A percentile compares a stretch with the other conserved stretches of the same genome.
Evolutionary conservation across 2,797 vertebrate species (phyloP).

Genomic region (Smutsia temminckii): DNA sequence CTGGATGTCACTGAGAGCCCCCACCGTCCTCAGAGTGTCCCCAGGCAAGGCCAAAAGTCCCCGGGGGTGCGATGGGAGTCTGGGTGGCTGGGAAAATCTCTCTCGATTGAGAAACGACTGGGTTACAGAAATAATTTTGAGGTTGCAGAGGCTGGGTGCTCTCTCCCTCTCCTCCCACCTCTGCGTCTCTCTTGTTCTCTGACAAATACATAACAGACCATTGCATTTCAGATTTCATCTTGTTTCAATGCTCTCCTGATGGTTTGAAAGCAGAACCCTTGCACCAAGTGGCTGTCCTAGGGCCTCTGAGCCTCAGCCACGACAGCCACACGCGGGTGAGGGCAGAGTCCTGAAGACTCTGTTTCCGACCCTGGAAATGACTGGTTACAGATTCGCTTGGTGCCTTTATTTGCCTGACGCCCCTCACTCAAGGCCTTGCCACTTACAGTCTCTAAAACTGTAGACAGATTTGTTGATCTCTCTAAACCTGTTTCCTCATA

Average conservation of each 20-base stretch:
- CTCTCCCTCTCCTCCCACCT: neutral
- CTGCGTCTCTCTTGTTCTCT: neutral
- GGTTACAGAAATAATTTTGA: neutral
- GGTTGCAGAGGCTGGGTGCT: neutral
- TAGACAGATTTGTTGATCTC: slow-evolving; percentile 37
- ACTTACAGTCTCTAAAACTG: slow-evolving; percentile 19
- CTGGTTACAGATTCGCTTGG: neutral
- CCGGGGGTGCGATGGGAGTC: neutral
- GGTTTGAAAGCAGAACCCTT: neutral
- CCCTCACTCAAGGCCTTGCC: neutral
- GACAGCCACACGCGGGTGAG: accelerated
- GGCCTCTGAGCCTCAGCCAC: neutral
- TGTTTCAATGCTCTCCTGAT: neutral
- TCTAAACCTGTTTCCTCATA: neutral
- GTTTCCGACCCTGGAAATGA: neutral
- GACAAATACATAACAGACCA: neutral
- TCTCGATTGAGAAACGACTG: neutral
- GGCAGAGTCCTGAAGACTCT: neutral
- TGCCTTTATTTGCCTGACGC: neutral
- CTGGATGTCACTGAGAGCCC: neutral
- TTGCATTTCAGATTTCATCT: neutral
- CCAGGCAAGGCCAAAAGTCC: neutral
- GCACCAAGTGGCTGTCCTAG: neutral
- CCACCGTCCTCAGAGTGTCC: neutral
- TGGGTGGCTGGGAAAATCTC: neutral